phyloP scores from a whole-genome alignment of 2,113 vertebrate species.

The Lagenorhynchus albirostris region DNA sequence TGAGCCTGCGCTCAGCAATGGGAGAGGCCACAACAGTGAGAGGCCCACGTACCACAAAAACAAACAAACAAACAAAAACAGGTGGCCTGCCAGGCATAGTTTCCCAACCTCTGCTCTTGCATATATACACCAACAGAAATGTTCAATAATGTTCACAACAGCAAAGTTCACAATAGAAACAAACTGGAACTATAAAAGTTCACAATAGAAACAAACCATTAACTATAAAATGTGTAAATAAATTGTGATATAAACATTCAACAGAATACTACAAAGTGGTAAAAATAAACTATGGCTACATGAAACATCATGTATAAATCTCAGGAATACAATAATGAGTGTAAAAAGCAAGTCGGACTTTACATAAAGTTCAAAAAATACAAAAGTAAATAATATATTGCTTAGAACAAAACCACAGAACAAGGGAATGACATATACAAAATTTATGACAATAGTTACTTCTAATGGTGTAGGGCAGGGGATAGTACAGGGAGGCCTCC shows the following conservation, averaged over 20 bases:
- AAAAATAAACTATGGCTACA: not conserved
- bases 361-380: not conserved
- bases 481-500: not conserved
- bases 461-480: not conserved
- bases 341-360: not conserved
- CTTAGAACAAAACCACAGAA: not conserved
- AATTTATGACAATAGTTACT: not conserved
- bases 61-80: not conserved
- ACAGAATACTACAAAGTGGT: not conserved
- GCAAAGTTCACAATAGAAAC: not conserved
- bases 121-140: not conserved
- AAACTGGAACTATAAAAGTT: not conserved
- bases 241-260: not conserved
- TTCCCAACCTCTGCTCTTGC: not conserved
- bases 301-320: not conserved
- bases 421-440: not conserved
- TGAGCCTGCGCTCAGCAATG: too few species aligned
- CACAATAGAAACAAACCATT: not conserved
- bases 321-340: not conserved
- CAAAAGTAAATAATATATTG: not conserved
- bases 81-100: not conserved
- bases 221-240: constrained; percentile 9
- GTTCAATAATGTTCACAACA: not conserved
- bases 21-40: too few species aligned
- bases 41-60: too few species aligned